Evolutionary conservation across 2,797 vertebrate species (phyloP).

Genomic region (Sebastes iracundus): DNA sequence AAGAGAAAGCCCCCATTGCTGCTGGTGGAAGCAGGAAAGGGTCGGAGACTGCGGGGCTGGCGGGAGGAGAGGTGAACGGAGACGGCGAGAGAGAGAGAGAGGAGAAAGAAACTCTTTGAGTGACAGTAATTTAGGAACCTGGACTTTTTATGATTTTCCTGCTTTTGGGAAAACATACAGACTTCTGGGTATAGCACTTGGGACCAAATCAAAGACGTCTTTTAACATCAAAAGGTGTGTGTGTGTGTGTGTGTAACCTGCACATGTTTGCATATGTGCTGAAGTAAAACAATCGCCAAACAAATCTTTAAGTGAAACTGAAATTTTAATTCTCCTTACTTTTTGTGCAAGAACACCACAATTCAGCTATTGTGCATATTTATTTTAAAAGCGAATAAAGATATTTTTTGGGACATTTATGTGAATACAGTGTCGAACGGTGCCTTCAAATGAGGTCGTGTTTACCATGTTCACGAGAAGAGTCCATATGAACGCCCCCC

Average conservation of each 20-base stretch:
- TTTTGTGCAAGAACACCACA: background rate
- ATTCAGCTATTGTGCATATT: background rate
- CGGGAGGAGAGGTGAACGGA: constrained; percentile 66
- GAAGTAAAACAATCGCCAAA: background rate
- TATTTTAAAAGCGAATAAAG: background rate
- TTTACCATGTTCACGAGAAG: too few relatives aligned
- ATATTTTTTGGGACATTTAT: background rate
- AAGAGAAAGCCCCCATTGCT: constrained; percentile 83
- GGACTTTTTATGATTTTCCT: constrained; percentile 79
- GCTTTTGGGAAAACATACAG: constrained; percentile 81
- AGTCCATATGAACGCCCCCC: too few relatives aligned
- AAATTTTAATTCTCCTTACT: background rate
- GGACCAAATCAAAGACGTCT: constrained; percentile 72
- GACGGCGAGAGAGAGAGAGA: constrained; percentile 35
- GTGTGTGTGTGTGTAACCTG: background rate
- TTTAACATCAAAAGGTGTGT: constrained; percentile 59
- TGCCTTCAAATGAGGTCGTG: too few relatives aligned
- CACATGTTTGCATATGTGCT: background rate
- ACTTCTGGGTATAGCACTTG: constrained; percentile 53
- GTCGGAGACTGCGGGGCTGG: constrained; percentile 70
- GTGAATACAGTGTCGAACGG: background rate
- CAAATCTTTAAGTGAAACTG: background rate
- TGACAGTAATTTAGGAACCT: constrained; percentile 84
- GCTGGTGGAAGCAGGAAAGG: constrained; percentile 76
- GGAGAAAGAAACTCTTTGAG: constrained; percentile 83